phyloP scores from a whole-genome alignment of 2,797 vertebrate species.

The Amazonetta brasiliensis region DNA sequence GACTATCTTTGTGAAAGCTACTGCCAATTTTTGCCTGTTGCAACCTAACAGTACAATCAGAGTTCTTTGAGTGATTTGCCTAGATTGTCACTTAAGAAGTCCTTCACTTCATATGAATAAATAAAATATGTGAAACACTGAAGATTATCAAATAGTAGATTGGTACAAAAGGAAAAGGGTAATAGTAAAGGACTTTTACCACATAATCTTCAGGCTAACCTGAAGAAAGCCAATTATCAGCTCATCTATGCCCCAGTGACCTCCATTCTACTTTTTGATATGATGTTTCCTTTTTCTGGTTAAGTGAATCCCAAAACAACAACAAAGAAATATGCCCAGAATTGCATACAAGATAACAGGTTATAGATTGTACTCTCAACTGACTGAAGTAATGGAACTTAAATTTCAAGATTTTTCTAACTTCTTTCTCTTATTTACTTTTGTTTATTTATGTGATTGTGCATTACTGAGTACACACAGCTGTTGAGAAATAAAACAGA shows the following conservation, averaged over 20 bases:
- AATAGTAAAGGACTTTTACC: constrained; percentile 60
- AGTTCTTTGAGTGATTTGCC: constrained; percentile 64
- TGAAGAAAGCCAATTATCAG: constrained; percentile 74
- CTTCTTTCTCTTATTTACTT: constrained; percentile 35
- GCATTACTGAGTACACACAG: neutral
- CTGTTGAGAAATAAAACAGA: constrained; percentile 23
- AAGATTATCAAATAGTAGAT: constrained; percentile 41
- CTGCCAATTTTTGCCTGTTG: constrained; percentile 62
- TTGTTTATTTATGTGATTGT: constrained; percentile 40
- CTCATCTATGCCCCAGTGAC: constrained; percentile 62
- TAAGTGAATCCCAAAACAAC: constrained; percentile 75
- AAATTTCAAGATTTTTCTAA: constrained; percentile 53
- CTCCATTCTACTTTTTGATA: constrained; percentile 55
- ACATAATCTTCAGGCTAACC: constrained; percentile 62
- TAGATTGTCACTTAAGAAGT: constrained; percentile 54
- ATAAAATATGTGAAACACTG: constrained; percentile 53
- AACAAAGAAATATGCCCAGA: constrained; percentile 65
- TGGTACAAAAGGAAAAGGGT: constrained; percentile 46
- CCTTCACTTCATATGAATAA: constrained; percentile 58
- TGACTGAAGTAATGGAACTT: constrained; percentile 49
- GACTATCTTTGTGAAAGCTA: constrained; percentile 66
- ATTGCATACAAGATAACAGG: constrained; percentile 36
- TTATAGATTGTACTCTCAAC: constrained; percentile 58
- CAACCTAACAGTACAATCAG: constrained; percentile 38
- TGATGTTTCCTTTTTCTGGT: constrained; percentile 68